Conservation (phyloP, 2,888 invertebrate genomes). For the Lasioglossum leucozonium region DNA sequence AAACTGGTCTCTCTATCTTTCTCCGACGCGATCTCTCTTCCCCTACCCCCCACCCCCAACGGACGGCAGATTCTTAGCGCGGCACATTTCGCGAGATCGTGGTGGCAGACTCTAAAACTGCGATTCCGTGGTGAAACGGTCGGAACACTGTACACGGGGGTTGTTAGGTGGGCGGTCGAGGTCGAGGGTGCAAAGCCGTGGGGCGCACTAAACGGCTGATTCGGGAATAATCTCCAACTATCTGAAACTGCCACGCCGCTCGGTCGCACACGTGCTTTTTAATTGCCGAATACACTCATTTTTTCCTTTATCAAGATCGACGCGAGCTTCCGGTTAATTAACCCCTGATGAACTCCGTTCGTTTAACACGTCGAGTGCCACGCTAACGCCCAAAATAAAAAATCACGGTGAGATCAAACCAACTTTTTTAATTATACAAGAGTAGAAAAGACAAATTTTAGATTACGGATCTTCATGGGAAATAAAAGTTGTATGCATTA, state of each 20-base stretch:
- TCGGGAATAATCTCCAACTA: slow-evolving; percentile 70
- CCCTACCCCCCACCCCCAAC: no score
- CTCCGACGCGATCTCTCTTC: neutral
- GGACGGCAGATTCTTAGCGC: slow-evolving; percentile 44
- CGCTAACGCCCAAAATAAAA: no score
- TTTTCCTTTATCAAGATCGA: slow-evolving; percentile 9
- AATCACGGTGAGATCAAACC: neutral
- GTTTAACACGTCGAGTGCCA: neutral
- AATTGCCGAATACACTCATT: slow-evolving; percentile 20
- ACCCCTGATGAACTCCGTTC: neutral
- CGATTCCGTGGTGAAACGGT: slow-evolving; percentile 62
- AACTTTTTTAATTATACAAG: neutral
- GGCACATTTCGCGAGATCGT: slow-evolving; percentile 51
- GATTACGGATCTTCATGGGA: no score
- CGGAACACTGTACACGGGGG: slow-evolving; percentile 39
- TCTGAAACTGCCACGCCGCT: slow-evolving; percentile 52
- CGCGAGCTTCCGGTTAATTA: slow-evolving; percentile 7
- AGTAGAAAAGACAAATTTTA: no score
- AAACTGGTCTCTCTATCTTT: slow-evolving; percentile 59
- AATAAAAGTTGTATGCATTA: no score
- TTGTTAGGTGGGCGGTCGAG: slow-evolving; percentile 26
- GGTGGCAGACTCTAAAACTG: slow-evolving; percentile 53
- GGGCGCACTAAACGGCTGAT: slow-evolving; percentile 66
- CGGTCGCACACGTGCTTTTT: slow-evolving; percentile 31
- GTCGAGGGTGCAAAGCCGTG: slow-evolving; percentile 35